Base-by-base conservation (phyloP, 2,797 vertebrate species). In the Pempheris klunzingeri region DNA sequence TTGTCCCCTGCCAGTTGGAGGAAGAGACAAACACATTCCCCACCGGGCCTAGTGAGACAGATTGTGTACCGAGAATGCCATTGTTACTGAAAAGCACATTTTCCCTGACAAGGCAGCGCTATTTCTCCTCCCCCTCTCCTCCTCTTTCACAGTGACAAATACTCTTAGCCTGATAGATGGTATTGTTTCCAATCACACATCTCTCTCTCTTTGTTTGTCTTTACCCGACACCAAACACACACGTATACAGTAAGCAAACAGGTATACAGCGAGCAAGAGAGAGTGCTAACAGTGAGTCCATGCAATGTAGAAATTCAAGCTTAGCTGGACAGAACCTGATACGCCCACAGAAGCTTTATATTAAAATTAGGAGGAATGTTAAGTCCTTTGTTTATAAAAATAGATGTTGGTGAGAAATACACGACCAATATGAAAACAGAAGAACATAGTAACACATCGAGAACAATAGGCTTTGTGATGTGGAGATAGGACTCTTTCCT, bases 21-120 rank as follows among this genome's bases (percentile, higher is more conserved):
- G 74, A 82, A 79, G 78, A 90, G 78, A 87, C 85, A 85, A 90
- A 88, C 88, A 86, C 62, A 80, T 88, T 86, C 85, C 87, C 90
- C 78, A 88, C 77, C 50, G 90, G 85, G 77, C 62, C 75, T 9
- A 46, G 74, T 61, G 88, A 87, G 86, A 93, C 89, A 90, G 88
- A 92, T 92, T 88, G 91, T 83, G 83, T 70, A 86, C 77, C 84
- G 36, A 80, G 71, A 79, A 87, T 84, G 82, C 85, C 88, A 88
- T 90, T 90, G 89, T 90, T 86, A 90, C 83, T 88, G 90, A 92
- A 90, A 90, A 89, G 84, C 86, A 88, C 88, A 92, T 92, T 92
- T 92, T 86, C 84, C 83, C 83, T 91, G 90, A 92, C 89, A 91
- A 86, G 86, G 80, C 88, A 83, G 47, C 15, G 34, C 73, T 44